Conservation (phyloP, 2,113 vertebrate genomes). For the Pelobates fuscus region DNA sequence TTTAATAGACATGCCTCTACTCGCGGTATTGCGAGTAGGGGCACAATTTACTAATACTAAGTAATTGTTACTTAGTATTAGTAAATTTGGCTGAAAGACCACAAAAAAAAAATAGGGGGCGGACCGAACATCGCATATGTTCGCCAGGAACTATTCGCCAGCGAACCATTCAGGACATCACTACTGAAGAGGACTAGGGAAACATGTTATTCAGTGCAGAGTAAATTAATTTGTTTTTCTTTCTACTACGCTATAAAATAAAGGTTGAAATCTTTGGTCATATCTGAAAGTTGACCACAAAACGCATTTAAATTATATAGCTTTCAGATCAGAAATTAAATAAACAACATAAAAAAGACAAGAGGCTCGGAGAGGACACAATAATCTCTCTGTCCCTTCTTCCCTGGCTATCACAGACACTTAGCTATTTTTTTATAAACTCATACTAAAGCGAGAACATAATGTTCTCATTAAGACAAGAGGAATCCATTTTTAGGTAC, state of each 20-base stretch:
- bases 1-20: no score
- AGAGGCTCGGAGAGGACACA: not conserved
- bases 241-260: not conserved
- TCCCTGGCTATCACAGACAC: not conserved
- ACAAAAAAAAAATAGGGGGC: no score
- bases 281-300: conserved; percentile 7
- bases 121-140: no score
- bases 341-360: conserved; percentile 3
- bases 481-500: not conserved
- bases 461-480: conserved; percentile 14
- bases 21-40: no score
- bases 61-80: no score
- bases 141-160: no score
- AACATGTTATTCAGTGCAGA: not conserved
- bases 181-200: no score
- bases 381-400: not conserved
- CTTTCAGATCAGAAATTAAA: not conserved
- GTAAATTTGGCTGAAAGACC: no score
- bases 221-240: not conserved
- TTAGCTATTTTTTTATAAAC: not conserved
- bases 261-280: not conserved
- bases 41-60: no score
- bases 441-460: not conserved
- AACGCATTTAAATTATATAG: not conserved
- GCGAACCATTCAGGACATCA: no score